Base-by-base conservation (phyloP, 1,140 invertebrate species). In the Stegodyphus dumicola region DNA sequence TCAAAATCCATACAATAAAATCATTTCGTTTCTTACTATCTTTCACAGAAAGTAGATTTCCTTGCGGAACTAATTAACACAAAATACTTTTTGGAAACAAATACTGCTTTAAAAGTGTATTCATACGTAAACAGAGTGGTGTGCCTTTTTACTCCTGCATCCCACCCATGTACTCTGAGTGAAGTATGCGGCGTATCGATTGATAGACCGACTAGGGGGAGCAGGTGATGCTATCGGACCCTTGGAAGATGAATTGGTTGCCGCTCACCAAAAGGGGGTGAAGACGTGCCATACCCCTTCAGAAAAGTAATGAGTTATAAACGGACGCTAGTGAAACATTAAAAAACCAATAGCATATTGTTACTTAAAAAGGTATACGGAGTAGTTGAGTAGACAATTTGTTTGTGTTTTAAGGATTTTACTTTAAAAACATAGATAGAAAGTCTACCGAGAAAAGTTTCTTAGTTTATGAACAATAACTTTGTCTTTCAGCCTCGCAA, bases 141-240 rank as follows among this genome's bases (percentile, higher is more conserved):
- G 33, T 33, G 33, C 1, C 33, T 33, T 33, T 33, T 33, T 33
- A 3, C 33, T 33, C 33, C 33, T 3, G 33, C 33, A 33, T 33
- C 33, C 33, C 52, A 15, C 13, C 17, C 74, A 60, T 13, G 15
- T 18, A 9, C 74, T 67, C 65, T 17, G 52, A 73, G 64, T 80
- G 78, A 80, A 18, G 78, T 71, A 80, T 80, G 78, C 71, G 78
- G 66, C 78, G 78, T 48, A 51, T 56, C 78, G 53, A 80, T 80
- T 56, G 66, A 80, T 71, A 54, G 53, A 80, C 78, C n/a, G 64
- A 65, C 18, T 65, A 10, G 54, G 53, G 69, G 67, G 52, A 18
- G 65, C 65, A 67, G 65, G 65, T 67, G 65, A 67, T 67, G 48
- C n/a, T n/a, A 1, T n/a, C 48, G 0, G 9, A 10, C 69, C 69